Conservation (phyloP, 92 coral and sea anemone genomes). For the Desmophyllum pertusum region DNA sequence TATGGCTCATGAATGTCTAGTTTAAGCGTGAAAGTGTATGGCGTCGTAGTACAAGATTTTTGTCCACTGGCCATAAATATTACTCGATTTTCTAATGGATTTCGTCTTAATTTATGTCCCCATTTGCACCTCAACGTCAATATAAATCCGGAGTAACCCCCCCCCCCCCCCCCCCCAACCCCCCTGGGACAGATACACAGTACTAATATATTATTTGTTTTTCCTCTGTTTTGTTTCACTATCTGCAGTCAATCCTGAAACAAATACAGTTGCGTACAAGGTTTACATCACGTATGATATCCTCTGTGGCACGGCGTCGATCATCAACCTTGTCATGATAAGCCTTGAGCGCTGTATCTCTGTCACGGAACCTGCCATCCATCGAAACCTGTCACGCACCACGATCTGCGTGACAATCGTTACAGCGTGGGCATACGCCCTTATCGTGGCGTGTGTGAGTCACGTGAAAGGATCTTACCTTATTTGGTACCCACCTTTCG, state of each 20-base stretch:
- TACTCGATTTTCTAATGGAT: no score
- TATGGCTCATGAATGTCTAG: no score
- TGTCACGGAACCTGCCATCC: constrained; percentile 89
- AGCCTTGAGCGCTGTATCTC: constrained; percentile 94
- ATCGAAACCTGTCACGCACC: constrained; percentile 76
- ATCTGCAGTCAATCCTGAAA: constrained; percentile 44
- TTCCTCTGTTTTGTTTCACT: neutral
- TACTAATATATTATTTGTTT: no score
- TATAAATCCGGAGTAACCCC: no score
- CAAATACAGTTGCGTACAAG: constrained; percentile 46
- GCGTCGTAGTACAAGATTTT: no score
- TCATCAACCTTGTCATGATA: constrained; percentile 85
- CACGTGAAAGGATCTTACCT: constrained; percentile 41
- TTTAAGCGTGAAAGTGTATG: no score
- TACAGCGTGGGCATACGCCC: constrained; percentile 81
- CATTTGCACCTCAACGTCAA: no score
- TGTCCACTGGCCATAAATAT: no score
- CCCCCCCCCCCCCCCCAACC: no score
- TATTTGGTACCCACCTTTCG: constrained; percentile 75
- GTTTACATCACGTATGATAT: constrained; percentile 88
- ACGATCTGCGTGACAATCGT: constrained; percentile 67
- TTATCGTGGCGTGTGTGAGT: constrained; percentile 65
- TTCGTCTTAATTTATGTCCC: no score
- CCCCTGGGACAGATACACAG: no score
- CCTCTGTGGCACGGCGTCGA: constrained; percentile 86